Evolutionary conservation across 1,140 invertebrate species (phyloP).

Genomic region (Palaemon carinicauda): DNA sequence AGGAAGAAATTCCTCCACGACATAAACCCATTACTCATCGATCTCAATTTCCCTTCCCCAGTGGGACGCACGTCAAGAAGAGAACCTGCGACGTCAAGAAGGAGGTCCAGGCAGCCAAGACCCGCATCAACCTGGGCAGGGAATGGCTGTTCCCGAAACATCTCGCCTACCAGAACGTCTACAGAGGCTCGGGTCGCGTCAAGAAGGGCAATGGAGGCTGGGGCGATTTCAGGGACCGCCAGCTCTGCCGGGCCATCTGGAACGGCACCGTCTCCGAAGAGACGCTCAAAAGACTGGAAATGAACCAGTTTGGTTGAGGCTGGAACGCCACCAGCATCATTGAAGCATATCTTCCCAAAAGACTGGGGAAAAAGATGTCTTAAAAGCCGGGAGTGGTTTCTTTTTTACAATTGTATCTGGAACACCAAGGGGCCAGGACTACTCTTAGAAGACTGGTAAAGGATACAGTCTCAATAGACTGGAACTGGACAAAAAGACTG

Average conservation of each 20-base stretch:
- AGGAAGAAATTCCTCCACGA: too few species aligned
- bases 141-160: slow-evolving; percentile 15
- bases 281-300: not conserved
- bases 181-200: slow-evolving; percentile 74
- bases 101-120: not conserved
- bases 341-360: too few species aligned
- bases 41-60: slow-evolving; percentile 67
- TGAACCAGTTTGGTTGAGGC: not conserved
- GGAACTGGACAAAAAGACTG: too few species aligned
- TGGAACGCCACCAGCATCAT: too few species aligned
- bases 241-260: slow-evolving; percentile 67
- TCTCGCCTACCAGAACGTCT: not conserved
- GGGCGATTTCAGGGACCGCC: slow-evolving; percentile 82
- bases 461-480: too few species aligned
- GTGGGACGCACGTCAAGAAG: slow-evolving; percentile 95
- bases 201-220: slow-evolving; percentile 97
- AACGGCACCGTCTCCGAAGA: slow-evolving; percentile 14
- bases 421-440: too few species aligned
- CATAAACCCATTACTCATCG: not conserved
- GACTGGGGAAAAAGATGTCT: too few species aligned
- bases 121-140: not conserved
- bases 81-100: slow-evolving; percentile 75
- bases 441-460: too few species aligned
- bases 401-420: too few species aligned
- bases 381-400: too few species aligned